A percentile compares a stretch with the other conserved stretches of the same genome.
These are phyloP conservation scores for Dicentrarchus labrax DNA, from an alignment of 2,113 vertebrate species.

Conservation along the genomic window DNA sequence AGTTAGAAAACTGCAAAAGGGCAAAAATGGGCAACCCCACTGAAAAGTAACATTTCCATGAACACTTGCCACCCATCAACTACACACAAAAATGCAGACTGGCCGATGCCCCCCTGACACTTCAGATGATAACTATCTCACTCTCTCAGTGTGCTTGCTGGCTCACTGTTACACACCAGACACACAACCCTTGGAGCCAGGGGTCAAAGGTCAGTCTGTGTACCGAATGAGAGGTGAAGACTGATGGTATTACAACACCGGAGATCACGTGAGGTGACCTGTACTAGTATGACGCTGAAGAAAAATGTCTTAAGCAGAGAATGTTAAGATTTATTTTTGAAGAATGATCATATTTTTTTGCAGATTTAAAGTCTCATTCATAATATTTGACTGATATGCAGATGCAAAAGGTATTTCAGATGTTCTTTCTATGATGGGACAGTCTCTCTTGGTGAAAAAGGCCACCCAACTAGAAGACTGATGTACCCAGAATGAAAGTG, in stretches of 20 bases:
- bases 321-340: not conserved
- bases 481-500: not conserved
- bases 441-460: not conserved
- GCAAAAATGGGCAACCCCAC: not conserved
- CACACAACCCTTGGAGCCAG: constrained; percentile 23
- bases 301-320: not conserved
- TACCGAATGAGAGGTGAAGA: constrained; percentile 46
- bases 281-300: not conserved
- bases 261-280: constrained; percentile 22
- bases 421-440: not conserved
- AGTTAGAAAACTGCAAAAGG: not conserved
- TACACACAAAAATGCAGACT: not conserved
- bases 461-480: constrained; percentile 29
- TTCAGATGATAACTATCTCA: constrained; percentile 49
- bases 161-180: constrained; percentile 39
- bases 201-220: constrained; percentile 55
- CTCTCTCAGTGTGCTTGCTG: constrained; percentile 36
- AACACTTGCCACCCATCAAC: not conserved
- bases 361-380: not conserved
- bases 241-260: constrained; percentile 32
- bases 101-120: constrained; percentile 20
- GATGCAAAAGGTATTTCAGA: not conserved
- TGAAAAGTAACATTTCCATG: no score
- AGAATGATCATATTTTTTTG: not conserved
- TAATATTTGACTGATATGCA: not conserved